Evolutionary conservation across 2,888 invertebrate species (phyloP).

Genomic region (Subacronicta megacephala): DNA sequence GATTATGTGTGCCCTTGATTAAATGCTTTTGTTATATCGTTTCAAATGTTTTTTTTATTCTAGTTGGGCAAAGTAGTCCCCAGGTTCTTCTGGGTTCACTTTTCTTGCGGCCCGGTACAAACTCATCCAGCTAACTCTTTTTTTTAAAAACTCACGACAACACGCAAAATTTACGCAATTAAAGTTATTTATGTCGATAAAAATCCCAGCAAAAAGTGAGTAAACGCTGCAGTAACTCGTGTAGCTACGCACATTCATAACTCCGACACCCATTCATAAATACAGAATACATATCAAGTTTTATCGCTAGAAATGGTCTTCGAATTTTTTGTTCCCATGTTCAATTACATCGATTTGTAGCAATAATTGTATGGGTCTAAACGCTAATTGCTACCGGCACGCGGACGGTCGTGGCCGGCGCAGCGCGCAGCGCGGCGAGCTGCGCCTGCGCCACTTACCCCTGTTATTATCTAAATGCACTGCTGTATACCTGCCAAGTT

Average conservation of each 20-base stretch:
- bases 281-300: conserved; percentile 20
- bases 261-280: conserved; percentile 42
- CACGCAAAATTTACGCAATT: neutral
- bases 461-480: conserved; percentile 74
- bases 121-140: no score
- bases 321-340: conserved; percentile 49
- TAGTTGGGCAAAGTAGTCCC: no score
- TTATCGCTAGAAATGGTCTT: conserved; percentile 42
- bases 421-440: conserved; percentile 51
- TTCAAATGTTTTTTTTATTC: conserved; percentile 11
- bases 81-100: no score
- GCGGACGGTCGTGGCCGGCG: conserved; percentile 49
- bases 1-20: conserved; percentile 82
- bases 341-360: conserved; percentile 62
- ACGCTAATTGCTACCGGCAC: conserved; percentile 79
- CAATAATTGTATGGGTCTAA: conserved; percentile 73
- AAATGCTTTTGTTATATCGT: conserved; percentile 53
- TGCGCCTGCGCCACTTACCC: conserved; percentile 62
- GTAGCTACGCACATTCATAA: conserved; percentile 12
- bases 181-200: neutral
- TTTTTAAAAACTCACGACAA: no score
- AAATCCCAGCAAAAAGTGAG: neutral
- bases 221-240: neutral
- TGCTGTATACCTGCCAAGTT: conserved; percentile 64
- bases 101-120: no score